Percentiles rank a stretch among this genome's conserved stretches.
Evolutionary conservation across 2,797 vertebrate genomes (phyloP).

Genomic region (Xyrichtys novacula): DNA sequence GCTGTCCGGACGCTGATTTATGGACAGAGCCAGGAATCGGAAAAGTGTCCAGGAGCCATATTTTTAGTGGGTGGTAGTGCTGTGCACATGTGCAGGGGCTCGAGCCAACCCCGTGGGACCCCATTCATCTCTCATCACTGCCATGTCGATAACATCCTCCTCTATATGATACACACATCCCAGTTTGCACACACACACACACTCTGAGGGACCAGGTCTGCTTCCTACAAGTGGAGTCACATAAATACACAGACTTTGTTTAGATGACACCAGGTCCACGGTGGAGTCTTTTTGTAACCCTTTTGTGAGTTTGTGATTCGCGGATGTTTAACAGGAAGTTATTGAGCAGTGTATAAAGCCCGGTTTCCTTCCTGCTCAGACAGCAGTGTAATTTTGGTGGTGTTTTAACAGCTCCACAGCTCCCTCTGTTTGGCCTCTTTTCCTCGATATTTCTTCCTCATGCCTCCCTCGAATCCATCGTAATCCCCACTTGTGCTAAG

Average conservation of each 20-base stretch:
- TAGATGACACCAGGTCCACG: conserved; percentile 73
- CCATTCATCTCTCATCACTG: conserved; percentile 85
- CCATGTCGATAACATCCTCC: conserved; percentile 87
- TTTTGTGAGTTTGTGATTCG: conserved; percentile 82
- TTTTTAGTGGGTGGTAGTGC: conserved; percentile 71
- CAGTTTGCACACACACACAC: conserved; percentile 52
- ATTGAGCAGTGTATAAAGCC: conserved; percentile 81
- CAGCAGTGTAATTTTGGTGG: conserved; percentile 68
- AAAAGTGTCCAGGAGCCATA: conserved; percentile 81
- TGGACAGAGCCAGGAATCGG: conserved; percentile 72
- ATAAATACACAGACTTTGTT: conserved; percentile 84
- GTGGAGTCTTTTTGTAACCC: conserved; percentile 59
- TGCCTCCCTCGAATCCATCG: conserved; percentile 46
- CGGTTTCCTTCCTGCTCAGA: conserved; percentile 84
- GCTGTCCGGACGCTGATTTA: conserved; percentile 81
- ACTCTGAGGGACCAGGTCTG: conserved; percentile 62
- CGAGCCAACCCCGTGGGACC: conserved; percentile 67
- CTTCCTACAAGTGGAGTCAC: conserved; percentile 76
- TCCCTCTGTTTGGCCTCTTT: conserved; percentile 47
- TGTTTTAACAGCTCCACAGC: conserved; percentile 64
- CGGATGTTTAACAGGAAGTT: conserved; percentile 87
- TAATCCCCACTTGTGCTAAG: conserved; percentile 42
- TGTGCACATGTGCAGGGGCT: conserved; percentile 81
- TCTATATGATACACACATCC: conserved; percentile 73
- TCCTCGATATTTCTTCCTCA: conserved; percentile 36